Evolutionary conservation across 2,888 invertebrate species (phyloP).

Genomic region (Aelia acuminata): DNA sequence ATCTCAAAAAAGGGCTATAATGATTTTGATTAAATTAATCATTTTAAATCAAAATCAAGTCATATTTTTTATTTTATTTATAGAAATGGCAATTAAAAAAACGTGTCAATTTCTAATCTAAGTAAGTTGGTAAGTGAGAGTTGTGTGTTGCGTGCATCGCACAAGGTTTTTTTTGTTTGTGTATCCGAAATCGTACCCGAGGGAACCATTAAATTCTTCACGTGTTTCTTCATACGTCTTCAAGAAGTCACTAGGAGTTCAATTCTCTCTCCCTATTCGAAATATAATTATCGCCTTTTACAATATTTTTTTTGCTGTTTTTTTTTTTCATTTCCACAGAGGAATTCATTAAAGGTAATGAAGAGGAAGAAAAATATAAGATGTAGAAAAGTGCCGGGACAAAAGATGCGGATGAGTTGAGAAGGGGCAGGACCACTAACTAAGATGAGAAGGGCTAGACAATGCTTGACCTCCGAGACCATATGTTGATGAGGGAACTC

Average conservation of each 20-base stretch:
- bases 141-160: no score
- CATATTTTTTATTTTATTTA: no score
- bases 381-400: neutral
- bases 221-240: no score
- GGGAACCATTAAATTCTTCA: neutral
- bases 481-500: constrained; percentile 48
- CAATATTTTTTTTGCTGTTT: no score
- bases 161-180: no score
- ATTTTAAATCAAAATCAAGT: no score
- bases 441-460: constrained; percentile 15
- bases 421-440: neutral
- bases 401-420: neutral
- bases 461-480: constrained; percentile 47
- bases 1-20: no score
- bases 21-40: no score
- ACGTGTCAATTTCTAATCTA: no score
- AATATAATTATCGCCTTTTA: neutral
- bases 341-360: constrained; percentile 35
- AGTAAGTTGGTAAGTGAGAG: no score
- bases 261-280: neutral
- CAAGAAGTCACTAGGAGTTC: neutral
- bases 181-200: neutral
- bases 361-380: constrained; percentile 2
- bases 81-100: no score
- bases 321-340: neutral